These are phyloP conservation scores for Limanda limanda DNA, from an alignment of 2,113 vertebrate genomes.

Conservation along the genomic window DNA sequence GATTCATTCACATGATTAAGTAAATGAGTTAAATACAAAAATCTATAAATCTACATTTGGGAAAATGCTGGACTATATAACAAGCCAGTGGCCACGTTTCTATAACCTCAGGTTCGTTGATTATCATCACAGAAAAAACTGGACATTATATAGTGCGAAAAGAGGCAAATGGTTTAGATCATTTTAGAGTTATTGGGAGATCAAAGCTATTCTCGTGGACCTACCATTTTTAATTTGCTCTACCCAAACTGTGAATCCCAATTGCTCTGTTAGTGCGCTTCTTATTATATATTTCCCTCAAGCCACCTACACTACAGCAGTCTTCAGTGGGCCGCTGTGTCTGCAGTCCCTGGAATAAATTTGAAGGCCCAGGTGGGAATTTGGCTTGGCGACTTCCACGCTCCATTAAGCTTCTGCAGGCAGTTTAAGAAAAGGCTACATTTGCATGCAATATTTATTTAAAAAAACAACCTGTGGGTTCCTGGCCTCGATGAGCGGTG, in stretches of 20 bases:
- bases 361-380: slow-evolving; percentile 51
- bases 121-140: background rate
- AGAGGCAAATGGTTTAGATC: slow-evolving; percentile 1
- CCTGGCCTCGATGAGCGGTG: slow-evolving; percentile 45
- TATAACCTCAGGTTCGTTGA: background rate
- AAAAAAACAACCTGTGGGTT: slow-evolving; percentile 35
- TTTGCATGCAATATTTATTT: slow-evolving; percentile 64
- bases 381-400: slow-evolving; percentile 47
- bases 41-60: too few relatives aligned
- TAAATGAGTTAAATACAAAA: too few relatives aligned
- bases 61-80: background rate
- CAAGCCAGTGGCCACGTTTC: background rate
- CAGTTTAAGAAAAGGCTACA: slow-evolving; percentile 61
- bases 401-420: slow-evolving; percentile 66
- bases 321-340: slow-evolving; percentile 35
- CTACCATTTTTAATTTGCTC: slow-evolving; percentile 23
- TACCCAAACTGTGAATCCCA: slow-evolving; percentile 28
- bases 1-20: background rate
- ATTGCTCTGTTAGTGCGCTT: slow-evolving; percentile 23
- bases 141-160: background rate
- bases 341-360: slow-evolving; percentile 51
- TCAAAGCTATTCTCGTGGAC: slow-evolving; percentile 1
- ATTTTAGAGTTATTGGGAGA: slow-evolving; percentile 6
- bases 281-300: slow-evolving; percentile 29
- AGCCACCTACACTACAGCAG: slow-evolving; percentile 29